phyloP scores from a whole-genome alignment of 2,113 vertebrate species.

The rabbit (Oryctolagus cuniculus) region mOryCun1.1 NC_091449.1:37543001-37543500 shows the following conservation, averaged over 20 bases:
- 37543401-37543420: too few relatives aligned
- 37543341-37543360: accelerated
- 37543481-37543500: not conserved
- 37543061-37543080: not conserved
- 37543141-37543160: accelerated
- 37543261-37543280: not conserved
- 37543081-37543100: not conserved
- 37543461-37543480: not conserved
- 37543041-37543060: not conserved
- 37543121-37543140: accelerated
- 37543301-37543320: accelerated
- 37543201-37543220: not conserved
- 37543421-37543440: not conserved
- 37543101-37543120: not conserved
- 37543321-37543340: not conserved
- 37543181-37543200: not conserved
- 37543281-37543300: not conserved
- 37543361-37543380: not conserved
- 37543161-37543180: not conserved
- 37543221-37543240: not conserved
- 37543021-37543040: not conserved
- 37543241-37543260: accelerated
- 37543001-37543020: accelerated
- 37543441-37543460: not conserved
- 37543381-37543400: not conserved